These are phyloP conservation scores for Oryctolagus cuniculus DNA, from an alignment of 2,113 vertebrate genomes.

Conservation along the genomic window DNA sequence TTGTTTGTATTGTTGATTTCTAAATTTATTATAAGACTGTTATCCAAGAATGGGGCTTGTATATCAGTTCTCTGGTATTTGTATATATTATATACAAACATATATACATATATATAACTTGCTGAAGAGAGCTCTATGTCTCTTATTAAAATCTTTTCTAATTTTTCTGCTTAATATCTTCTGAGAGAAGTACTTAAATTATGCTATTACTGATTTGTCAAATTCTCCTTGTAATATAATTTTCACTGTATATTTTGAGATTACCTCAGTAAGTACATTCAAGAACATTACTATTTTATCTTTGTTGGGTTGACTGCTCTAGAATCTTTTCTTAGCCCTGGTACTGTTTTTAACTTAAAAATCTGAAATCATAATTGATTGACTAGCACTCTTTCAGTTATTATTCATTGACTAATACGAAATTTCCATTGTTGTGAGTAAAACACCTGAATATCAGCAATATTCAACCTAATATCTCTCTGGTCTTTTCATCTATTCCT, in stretches of 20 bases:
- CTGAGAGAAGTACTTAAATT: not conserved
- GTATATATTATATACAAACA: not conserved
- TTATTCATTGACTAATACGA: not conserved
- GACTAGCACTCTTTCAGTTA: not conserved
- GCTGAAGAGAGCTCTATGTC: not conserved
- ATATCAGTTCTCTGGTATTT: not conserved
- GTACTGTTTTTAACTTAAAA: not conserved
- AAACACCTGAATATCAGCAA: slow-evolving; percentile 5
- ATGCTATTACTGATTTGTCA: not conserved
- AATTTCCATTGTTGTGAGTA: not conserved
- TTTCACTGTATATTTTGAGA: slow-evolving; percentile 29
- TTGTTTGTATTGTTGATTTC: slow-evolving; percentile 14
- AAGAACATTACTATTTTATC: slow-evolving; percentile 4
- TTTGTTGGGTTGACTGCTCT: not conserved
- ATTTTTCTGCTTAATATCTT: not conserved
- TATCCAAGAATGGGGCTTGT: not conserved
- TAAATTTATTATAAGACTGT: not conserved
- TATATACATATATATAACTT: not conserved
- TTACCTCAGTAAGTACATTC: not conserved
- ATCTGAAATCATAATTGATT: slow-evolving; percentile 15
- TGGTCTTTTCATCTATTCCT: not conserved
- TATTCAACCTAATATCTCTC: not conserved
- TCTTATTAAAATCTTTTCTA: not conserved
- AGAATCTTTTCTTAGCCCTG: not conserved
- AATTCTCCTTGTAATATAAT: not conserved